Evolutionary conservation across 2,888 invertebrate species (phyloP).

Genomic region (Galeruca laticollis): DNA sequence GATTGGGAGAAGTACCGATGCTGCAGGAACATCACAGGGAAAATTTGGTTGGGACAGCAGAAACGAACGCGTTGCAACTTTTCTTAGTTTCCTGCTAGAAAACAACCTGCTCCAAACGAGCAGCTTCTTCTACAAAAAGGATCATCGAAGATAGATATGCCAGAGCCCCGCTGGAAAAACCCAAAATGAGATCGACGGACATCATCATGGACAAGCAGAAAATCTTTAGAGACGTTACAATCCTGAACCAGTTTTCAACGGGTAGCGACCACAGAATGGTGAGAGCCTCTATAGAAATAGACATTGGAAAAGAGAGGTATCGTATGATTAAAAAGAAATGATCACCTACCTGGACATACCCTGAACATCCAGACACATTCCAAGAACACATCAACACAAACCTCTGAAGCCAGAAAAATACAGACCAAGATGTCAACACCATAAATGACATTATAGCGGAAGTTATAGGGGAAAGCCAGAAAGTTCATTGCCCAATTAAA

Average conservation of each 20-base stretch:
- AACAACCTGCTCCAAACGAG: neutral
- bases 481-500: too few relatives aligned
- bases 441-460: neutral
- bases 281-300: too few relatives aligned
- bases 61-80: too few relatives aligned
- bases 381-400: conserved; percentile 12
- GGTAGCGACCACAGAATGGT: too few relatives aligned
- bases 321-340: conserved; percentile 17
- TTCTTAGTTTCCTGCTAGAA: too few relatives aligned
- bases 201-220: neutral
- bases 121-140: too few relatives aligned
- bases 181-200: conserved; percentile 10
- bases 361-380: conserved; percentile 13
- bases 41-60: too few relatives aligned
- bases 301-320: conserved; percentile 10
- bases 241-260: too few relatives aligned
- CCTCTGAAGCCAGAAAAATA: conserved; percentile 11
- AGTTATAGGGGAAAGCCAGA: too few relatives aligned
- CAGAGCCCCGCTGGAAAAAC: conserved; percentile 16
- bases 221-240: conserved; percentile 13
- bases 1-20: conserved; percentile 12
- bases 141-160: conserved; percentile 13
- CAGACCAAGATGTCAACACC: conserved; percentile 13
- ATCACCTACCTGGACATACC: conserved; percentile 11
- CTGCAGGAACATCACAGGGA: too few relatives aligned